Conservation (phyloP, 2,888 invertebrate species). For the Gryllus longicercus region DNA sequence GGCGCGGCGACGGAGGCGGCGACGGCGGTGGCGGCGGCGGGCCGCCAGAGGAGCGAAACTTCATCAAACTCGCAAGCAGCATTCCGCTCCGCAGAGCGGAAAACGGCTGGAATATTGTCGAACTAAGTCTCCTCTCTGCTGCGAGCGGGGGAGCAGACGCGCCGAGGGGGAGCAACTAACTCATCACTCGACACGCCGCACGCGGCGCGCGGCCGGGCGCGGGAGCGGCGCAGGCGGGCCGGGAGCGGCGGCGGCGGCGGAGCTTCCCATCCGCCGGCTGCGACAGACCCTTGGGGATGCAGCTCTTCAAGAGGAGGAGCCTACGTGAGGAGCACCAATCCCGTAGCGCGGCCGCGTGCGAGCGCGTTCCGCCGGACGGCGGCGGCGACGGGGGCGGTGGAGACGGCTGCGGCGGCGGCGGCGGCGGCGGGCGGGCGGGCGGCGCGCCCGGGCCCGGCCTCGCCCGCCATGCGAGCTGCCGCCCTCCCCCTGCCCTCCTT, state of each 20-base stretch:
- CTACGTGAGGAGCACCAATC: slow-evolving; percentile 17
- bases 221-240: slow-evolving; percentile 1
- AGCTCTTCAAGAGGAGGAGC: slow-evolving; percentile 17
- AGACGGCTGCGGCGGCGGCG: background rate
- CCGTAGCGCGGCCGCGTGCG: slow-evolving; percentile 17
- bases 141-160: slow-evolving; percentile 17
- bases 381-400: background rate
- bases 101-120: slow-evolving; percentile 35
- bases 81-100: slow-evolving; percentile 35
- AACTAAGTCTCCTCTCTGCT: slow-evolving; percentile 21
- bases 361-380: slow-evolving; percentile 8
- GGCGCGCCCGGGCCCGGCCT: background rate
- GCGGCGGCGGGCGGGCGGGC: background rate
- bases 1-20: slow-evolving; percentile 18
- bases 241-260: background rate
- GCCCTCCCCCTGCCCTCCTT: background rate
- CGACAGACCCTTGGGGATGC: slow-evolving; percentile 17
- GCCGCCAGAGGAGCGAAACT: slow-evolving; percentile 27
- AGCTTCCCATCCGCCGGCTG: background rate
- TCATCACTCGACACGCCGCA: slow-evolving; percentile 17
- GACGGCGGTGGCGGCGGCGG: slow-evolving; percentile 20
- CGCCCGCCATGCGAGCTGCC: slow-evolving; percentile 4
- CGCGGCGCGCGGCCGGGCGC: background rate
- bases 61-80: slow-evolving; percentile 34
- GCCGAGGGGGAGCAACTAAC: slow-evolving; percentile 17